These are phyloP conservation scores for Anorthoa munda DNA, from an alignment of 2,888 invertebrate species.

Conservation along the genomic window DNA sequence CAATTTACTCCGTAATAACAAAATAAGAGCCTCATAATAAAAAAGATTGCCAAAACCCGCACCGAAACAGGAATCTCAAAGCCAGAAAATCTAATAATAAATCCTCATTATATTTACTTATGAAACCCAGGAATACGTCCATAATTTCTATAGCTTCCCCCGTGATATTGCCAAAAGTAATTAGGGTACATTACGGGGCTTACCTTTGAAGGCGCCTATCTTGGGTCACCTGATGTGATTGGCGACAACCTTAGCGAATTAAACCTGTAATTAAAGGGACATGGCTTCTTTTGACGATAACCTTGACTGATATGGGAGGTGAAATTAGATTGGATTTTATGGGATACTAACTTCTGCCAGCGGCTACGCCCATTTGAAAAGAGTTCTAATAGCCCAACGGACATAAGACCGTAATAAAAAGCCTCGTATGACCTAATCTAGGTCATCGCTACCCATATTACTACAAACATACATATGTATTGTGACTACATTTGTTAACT, in stretches of 20 bases:
- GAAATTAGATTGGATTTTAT: constrained; percentile 46
- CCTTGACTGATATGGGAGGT: constrained; percentile 36
- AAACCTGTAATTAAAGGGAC: constrained; percentile 67
- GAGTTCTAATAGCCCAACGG: no score
- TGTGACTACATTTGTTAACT: no score
- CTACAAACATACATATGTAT: no score
- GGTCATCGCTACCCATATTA: no score
- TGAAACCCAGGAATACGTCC: constrained; percentile 36
- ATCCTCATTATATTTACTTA: constrained; percentile 34
- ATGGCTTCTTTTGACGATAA: constrained; percentile 40
- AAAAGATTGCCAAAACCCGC: neutral
- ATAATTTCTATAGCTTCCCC: constrained; percentile 46
- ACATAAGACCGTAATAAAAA: no score
- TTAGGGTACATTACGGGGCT: constrained; percentile 67
- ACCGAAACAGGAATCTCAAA: neutral
- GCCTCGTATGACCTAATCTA: no score
- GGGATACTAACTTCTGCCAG: neutral
- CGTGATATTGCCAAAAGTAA: constrained; percentile 68
- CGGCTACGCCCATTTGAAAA: no score
- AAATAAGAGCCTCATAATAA: neutral
- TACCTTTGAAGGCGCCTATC: constrained; percentile 73
- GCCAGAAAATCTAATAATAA: constrained; percentile 32
- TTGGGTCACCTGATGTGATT: constrained; percentile 69
- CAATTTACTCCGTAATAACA: neutral
- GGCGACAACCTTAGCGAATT: constrained; percentile 70